Conservation (phyloP, 2,888 invertebrate genomes). For the Emmelina monodactyla region DNA sequence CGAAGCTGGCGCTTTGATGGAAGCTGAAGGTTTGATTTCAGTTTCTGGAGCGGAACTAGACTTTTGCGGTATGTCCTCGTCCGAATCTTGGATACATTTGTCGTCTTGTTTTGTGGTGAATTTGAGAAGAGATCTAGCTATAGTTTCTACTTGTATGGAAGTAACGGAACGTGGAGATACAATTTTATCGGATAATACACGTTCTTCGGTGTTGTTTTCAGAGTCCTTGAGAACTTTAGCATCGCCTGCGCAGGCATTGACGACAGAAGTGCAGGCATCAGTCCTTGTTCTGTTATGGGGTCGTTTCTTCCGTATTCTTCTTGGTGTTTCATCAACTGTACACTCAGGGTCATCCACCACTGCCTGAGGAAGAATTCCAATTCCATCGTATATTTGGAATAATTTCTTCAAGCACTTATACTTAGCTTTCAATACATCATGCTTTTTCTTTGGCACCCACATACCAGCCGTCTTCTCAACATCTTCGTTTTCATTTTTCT, state of each 20-base stretch:
- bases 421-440: conserved; percentile 51
- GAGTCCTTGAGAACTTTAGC: no score
- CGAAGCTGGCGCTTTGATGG: no score
- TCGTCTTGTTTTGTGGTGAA: no score
- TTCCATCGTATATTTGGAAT: conserved; percentile 53
- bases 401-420: conserved; percentile 54
- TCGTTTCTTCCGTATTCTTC: conserved; percentile 25
- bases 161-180: no score
- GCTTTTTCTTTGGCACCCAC: conserved; percentile 57
- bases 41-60: no score
- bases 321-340: conserved; percentile 11
- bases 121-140: no score
- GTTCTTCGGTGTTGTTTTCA: no score
- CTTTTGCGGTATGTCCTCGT: no score
- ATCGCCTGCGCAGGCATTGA: neutral
- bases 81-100: no score
- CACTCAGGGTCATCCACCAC: conserved; percentile 13
- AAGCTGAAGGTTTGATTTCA: no score
- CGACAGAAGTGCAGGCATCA: conserved; percentile 35
- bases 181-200: no score
- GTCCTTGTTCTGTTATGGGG: conserved; percentile 42
- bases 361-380: conserved; percentile 36
- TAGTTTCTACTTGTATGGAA: no score
- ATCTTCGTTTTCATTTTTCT: conserved; percentile 31
- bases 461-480: conserved; percentile 27